A percentile compares a stretch with the other conserved stretches of the same genome.
Conservation (phyloP, 2,888 invertebrate genomes). For the Calephelis perditalis region DNA sequence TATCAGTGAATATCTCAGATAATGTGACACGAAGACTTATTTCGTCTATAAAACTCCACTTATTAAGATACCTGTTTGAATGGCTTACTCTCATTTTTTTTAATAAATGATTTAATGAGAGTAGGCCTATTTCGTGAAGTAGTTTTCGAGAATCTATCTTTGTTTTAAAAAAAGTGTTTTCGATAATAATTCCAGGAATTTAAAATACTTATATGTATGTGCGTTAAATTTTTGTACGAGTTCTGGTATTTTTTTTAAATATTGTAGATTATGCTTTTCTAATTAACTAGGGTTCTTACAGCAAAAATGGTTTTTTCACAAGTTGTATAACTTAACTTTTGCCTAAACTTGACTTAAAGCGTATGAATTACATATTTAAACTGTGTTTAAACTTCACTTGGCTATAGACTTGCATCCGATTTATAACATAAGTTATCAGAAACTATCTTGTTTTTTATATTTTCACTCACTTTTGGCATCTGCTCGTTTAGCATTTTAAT, state of each 20-base stretch:
- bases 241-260: constrained; percentile 34
- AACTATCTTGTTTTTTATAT: no score
- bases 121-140: constrained; percentile 37
- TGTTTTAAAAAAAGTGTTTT: constrained; percentile 36
- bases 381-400: no score
- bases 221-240: constrained; percentile 26
- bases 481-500: no score
- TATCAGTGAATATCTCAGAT: constrained; percentile 1
- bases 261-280: constrained; percentile 41
- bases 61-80: no score
- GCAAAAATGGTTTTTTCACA: no score
- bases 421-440: no score
- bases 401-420: no score
- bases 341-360: no score
- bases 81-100: neutral
- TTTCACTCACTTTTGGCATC: no score
- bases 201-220: constrained; percentile 21
- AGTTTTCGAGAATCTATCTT: constrained; percentile 53
- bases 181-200: constrained; percentile 12
- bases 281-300: constrained; percentile 7
- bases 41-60: no score
- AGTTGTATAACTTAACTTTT: no score
- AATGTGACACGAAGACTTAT: neutral
- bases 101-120: constrained; percentile 5
- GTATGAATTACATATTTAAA: no score